Evolutionary conservation across 2,888 invertebrate species (phyloP).

Genomic region (Salticus scenicus): DNA sequence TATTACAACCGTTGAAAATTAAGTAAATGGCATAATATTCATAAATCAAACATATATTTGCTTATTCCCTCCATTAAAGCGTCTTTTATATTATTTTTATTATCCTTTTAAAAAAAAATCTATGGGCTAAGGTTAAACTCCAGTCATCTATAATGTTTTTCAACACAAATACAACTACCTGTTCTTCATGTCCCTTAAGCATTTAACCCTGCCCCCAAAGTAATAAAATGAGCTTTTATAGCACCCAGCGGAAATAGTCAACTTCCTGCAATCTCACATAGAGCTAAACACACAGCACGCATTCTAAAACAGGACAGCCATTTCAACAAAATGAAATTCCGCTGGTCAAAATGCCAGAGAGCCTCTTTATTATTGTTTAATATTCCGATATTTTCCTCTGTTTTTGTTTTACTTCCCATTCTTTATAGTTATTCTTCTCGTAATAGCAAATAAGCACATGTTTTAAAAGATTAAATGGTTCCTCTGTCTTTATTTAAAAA

Average conservation of each 20-base stretch:
- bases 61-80: no score
- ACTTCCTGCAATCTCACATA: slow-evolving; percentile 17
- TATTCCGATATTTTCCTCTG: not conserved
- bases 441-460: not conserved
- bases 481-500: no score
- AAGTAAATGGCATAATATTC: no score
- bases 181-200: not conserved
- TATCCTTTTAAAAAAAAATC: no score
- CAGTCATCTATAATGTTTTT: not conserved
- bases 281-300: not conserved
- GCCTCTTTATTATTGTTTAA: not conserved
- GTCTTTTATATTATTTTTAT: no score
- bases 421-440: not conserved
- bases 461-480: not conserved
- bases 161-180: not conserved
- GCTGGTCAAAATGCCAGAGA: not conserved
- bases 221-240: slow-evolving; percentile 8
- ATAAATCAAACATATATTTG: no score
- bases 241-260: not conserved
- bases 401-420: no score
- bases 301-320: slow-evolving; percentile 2
- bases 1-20: no score
- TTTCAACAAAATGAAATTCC: slow-evolving; percentile 12
- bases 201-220: slow-evolving; percentile 12
- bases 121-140: no score